Base-by-base conservation (phyloP, 37 sponge, comb jelly and placozoan species). In the Spongilla lacustris region DNA sequence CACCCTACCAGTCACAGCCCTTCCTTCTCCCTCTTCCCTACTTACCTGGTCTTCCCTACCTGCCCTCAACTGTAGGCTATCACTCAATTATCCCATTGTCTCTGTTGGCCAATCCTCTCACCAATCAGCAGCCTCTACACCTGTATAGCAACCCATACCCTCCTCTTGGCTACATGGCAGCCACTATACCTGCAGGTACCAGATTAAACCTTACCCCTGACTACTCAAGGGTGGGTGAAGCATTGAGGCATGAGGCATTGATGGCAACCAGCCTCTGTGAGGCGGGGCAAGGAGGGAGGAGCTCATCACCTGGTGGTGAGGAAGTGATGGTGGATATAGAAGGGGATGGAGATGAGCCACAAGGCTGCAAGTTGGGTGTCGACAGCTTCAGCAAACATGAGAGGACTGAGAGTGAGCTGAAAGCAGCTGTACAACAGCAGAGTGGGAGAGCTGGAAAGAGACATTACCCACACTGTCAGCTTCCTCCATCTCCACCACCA, bases 301-400 rank as follows among this genome's bases (percentile, higher is more conserved):
- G 34, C 9, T 24, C 31, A 26, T 22, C 32, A 10, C 21, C 36
- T 74, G 13, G 34, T 8, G 75, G 33, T 1, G 58, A 58, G 58
- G 58, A 74, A 74, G 75, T 36, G 33, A 74, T 74, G 32, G 32
- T 74, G 21, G 75, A 74, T 8, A 27, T 74, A 36, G 75, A 74
- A 27, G 34, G 34, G 0, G 75, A 74, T 4, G 32, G 75, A 22
- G 75, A 74, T 17, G 58, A 58, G 41, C 6, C 6, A 14, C 58
- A 58, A 14, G 58, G 58, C 58, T 17, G 21, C 58, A 14, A 58
- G 58, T 1, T 58, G 58, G 58, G 11, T 17, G 1, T 14, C 14
- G 19, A 14, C 58, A 58, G 58, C 19, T 58, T 1, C 58, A 58
- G 11, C 12, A 58, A 58, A 58, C 19, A 17, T 8, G 11, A 17